A percentile compares a stretch with the other conserved stretches of the same genome.
These are phyloP conservation scores for Lasaia peninsularis DNA, from an alignment of 1,140 invertebrate genomes.

Conservation along the genomic window DNA sequence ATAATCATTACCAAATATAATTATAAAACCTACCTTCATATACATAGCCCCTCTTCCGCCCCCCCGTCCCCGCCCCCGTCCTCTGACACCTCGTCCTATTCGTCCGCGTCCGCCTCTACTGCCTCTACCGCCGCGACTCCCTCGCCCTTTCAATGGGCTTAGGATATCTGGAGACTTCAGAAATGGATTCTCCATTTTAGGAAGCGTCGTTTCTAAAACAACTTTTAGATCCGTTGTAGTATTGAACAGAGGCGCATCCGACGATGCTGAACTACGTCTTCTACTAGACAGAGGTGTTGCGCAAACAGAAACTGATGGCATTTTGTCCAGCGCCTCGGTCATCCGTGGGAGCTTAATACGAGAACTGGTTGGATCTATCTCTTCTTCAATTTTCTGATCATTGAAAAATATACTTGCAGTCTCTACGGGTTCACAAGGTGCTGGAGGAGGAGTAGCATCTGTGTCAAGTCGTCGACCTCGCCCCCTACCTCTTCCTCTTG, in stretches of 20 bases:
- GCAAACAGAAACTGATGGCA: constrained; percentile 43
- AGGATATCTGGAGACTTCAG: constrained; percentile 47
- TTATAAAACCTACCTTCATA: constrained; percentile 48
- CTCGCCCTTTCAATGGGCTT: constrained; percentile 31
- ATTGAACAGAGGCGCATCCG: constrained; percentile 35
- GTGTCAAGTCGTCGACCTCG: constrained; percentile 37
- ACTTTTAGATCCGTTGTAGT: constrained; percentile 42
- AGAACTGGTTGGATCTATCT: constrained; percentile 59
- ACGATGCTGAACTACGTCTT: constrained; percentile 38
- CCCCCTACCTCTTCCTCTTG: constrained; percentile 60
- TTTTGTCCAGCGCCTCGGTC: constrained; percentile 64
- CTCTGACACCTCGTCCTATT: constrained; percentile 32
- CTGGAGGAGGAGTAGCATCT: constrained; percentile 23
- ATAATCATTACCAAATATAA: not conserved
- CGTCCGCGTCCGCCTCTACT: constrained; percentile 33
- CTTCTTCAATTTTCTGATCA: constrained; percentile 37
- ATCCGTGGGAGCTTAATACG: constrained; percentile 65
- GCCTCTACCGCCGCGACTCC: constrained; percentile 41
- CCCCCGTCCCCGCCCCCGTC: constrained; percentile 48
- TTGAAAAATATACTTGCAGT: constrained; percentile 25
- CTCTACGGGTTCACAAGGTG: constrained; percentile 33
- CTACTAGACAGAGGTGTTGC: constrained; percentile 56
- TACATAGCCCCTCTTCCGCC: constrained; percentile 64
- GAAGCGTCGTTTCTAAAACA: constrained; percentile 38
- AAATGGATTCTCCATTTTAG: constrained; percentile 44